Evolutionary conservation across 2,797 vertebrate species (phyloP), one percentile per base, ranked within the genome.

Genomic region (Aplochiton taeniatus): DNA sequence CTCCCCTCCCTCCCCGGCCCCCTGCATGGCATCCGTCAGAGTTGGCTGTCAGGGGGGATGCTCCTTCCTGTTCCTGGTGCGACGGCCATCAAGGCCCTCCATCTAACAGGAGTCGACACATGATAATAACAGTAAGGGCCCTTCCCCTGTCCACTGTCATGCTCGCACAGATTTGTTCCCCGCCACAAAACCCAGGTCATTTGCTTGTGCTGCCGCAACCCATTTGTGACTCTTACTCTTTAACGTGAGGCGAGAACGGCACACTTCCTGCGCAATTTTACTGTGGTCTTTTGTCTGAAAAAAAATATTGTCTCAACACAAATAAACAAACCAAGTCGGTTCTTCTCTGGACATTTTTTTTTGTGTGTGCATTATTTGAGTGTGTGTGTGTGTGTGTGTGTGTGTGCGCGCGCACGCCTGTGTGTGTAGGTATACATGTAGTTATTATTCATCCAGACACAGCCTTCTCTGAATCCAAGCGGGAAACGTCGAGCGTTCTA

Each of bases 61-160:
- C 85, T 85, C 76, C 84, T 83, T 88, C 80, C 79, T 87, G 86
- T 87, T 88, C 84, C 31, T 31, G 31, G 31, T 31, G 31, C 31
- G 31, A 31, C 78, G 88, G 84, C 84, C 90, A 89, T 93, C 90
- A 92, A 82, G 89, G 84, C 88, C 88, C 86, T 88, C 84, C 79
- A 88, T 90, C 90, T 93, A 93, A 93, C 91, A 78, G 81, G 78
- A 92, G 89, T 85, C 87, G 90, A 93, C 91, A 93, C 89, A 90
- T 92, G 91, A 92, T 93, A 93, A 93, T 93, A 93, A 92, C 90
- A 91, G 89, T 92, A 92, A 93, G 91, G 92, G 91, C 88, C 88
- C 90, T 89, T 88, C 91, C 31, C 90, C 91, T 92, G 90, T 93
- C 91, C 90, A 83, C 87, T 92, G 92, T 93, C 92, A 93, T 91